Evolutionary conservation across 2,888 invertebrate genomes (phyloP).

Genomic region (Pseudococcus viburni): DNA sequence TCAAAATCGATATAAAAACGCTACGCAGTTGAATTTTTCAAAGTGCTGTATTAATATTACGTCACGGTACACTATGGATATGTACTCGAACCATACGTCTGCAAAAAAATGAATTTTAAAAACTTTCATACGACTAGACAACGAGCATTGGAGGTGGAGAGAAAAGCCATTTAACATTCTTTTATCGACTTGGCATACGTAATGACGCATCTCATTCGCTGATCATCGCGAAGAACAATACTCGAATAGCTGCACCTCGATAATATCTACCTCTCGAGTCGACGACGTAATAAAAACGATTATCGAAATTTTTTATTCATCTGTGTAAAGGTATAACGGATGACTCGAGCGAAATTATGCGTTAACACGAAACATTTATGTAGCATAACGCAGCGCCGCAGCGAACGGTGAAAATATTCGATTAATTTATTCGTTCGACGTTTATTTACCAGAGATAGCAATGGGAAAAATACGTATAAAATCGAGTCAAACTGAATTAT

Average conservation of each 20-base stretch:
- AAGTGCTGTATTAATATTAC: not conserved
- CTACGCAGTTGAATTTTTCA: not conserved
- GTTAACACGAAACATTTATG: not conserved
- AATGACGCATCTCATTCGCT: not conserved
- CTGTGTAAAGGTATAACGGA: not conserved
- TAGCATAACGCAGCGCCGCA: not conserved
- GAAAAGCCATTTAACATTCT: not conserved
- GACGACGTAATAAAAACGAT: not conserved
- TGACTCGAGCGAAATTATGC: not conserved
- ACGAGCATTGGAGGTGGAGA: not conserved
- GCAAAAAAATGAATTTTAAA: not conserved
- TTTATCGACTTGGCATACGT: not conserved
- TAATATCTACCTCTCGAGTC: not conserved
- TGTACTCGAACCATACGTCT: no score
- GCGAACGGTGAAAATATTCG: not conserved
- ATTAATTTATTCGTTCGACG: not conserved
- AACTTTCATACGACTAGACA: not conserved
- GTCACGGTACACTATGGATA: no score
- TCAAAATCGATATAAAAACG: not conserved
- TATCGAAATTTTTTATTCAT: conserved; percentile 5
- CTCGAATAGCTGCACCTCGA: not conserved
- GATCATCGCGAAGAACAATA: not conserved
- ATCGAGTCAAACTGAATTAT: not conserved
- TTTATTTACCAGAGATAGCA: not conserved
- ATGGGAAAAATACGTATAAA: not conserved